Conservation (phyloP, 2,888 invertebrate species). For the Platypus cylindrus region DNA sequence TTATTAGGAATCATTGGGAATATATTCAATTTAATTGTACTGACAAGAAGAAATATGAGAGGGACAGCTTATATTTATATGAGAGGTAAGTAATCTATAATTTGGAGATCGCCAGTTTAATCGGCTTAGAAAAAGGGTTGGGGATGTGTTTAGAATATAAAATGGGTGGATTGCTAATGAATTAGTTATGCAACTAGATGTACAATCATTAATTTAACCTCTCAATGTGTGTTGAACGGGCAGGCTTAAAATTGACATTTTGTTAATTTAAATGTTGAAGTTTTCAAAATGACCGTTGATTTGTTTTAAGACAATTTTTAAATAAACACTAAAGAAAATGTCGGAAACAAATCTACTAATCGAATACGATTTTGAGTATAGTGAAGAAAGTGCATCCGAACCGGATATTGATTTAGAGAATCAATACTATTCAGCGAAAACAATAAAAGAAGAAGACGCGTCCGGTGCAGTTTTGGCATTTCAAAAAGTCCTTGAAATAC, state of each 20-base stretch:
- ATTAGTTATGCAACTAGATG: no score
- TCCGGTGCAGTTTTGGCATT: conserved; percentile 81
- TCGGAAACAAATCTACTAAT: conserved; percentile 45
- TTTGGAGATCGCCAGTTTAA: no score
- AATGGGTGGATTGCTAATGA: no score
- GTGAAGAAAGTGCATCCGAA: conserved; percentile 96
- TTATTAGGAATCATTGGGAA: conserved; percentile 64
- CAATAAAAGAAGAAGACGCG: conserved; percentile 91
- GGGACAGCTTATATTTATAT: conserved; percentile 71
- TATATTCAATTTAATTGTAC: conserved; percentile 62
- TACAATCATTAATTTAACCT: no score
- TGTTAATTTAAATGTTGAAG: no score
- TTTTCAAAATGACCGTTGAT: no score
- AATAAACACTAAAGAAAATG: no score
- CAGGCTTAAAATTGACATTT: no score
- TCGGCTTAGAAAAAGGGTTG: no score
- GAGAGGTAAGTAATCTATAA: conserved; percentile 56
- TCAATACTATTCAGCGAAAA: conserved; percentile 98
- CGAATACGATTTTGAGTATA: conserved; percentile 95
- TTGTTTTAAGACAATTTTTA: no score
- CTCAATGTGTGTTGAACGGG: no score
- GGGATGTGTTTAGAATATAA: no score
- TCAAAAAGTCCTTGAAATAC: conserved; percentile 90
- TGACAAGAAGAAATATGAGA: conserved; percentile 63
- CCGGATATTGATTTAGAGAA: conserved; percentile 99